phyloP scores from a whole-genome alignment of 1,140 invertebrate genomes.

The Antheraea pernyi region DNA sequence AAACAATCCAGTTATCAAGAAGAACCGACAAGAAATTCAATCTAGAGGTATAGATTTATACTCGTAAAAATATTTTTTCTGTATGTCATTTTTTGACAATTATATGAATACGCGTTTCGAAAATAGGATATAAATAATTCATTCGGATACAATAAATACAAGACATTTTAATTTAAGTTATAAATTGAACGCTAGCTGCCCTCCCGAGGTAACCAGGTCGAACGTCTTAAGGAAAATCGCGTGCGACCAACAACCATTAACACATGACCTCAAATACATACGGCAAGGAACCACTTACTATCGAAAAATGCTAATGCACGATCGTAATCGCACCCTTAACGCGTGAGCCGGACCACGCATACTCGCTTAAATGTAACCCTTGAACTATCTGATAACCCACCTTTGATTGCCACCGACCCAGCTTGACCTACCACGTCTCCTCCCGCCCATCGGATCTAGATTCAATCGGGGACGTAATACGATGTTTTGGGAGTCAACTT shows the following conservation, averaged over 20 bases:
- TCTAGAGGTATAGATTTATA: no score
- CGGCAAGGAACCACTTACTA: conserved; percentile 8
- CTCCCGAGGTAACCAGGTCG: not conserved
- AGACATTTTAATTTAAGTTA: no score
- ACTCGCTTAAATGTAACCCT: conserved; percentile 58
- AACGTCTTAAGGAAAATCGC: conserved; percentile 8
- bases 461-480: not conserved
- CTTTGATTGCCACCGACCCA: conserved; percentile 34
- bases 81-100: no score
- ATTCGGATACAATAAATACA: no score
- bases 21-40: no score
- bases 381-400: conserved; percentile 68
- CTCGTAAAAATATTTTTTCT: no score
- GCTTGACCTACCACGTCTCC: conserved; percentile 22
- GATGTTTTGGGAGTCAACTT: conserved; percentile 21
- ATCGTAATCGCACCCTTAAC: conserved; percentile 13
- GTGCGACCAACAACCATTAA: conserved; percentile 13
- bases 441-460: not conserved
- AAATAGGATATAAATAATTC: no score
- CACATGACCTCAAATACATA: conserved; percentile 18
- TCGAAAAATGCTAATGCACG: conserved; percentile 19
- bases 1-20: no score
- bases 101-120: no score
- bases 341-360: conserved; percentile 15
- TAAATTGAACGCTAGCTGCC: not conserved